Evolutionary conservation across 2,888 invertebrate species (phyloP).

Genomic region (Aleiodes leptofemur): DNA sequence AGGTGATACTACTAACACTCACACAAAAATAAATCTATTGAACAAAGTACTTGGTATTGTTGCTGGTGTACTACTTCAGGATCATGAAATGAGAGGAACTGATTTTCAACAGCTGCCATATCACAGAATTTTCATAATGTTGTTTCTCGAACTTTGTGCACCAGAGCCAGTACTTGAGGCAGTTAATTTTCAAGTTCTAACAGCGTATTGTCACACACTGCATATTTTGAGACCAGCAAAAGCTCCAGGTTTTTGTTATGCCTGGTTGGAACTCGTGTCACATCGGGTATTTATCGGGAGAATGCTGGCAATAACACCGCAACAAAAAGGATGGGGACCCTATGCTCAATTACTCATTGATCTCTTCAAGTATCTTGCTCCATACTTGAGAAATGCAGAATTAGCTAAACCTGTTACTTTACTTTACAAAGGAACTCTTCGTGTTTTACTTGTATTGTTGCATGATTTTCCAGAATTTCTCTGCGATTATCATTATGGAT

Average conservation of each 20-base stretch:
- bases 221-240: conserved; percentile 94
- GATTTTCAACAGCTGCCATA: conserved; percentile 99
- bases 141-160: conserved; percentile 96
- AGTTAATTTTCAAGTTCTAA: conserved; percentile 95
- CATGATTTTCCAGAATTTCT: conserved; percentile 99
- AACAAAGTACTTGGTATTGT: conserved; percentile 98
- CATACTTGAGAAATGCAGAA: conserved; percentile 97
- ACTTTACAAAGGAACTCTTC: conserved; percentile 96
- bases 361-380: conserved; percentile 96
- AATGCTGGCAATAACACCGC: conserved; percentile 92
- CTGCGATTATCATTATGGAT: conserved; percentile 99
- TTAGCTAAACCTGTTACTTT: conserved; percentile 94
- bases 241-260: conserved; percentile 97
- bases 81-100: conserved; percentile 92
- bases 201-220: conserved; percentile 96
- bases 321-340: conserved; percentile 98
- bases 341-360: conserved; percentile 97
- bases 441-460: conserved; percentile 94
- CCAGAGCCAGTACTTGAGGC: conserved; percentile 95
- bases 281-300: conserved; percentile 97
- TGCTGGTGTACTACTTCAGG: conserved; percentile 95
- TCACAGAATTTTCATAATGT: conserved; percentile 93
- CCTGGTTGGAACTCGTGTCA: conserved; percentile 98
- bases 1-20: conserved; percentile 91
- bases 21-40: conserved; percentile 96